phyloP scores from a whole-genome alignment of 2,113 vertebrate genomes.

The Rutilus rutilus region DNA sequence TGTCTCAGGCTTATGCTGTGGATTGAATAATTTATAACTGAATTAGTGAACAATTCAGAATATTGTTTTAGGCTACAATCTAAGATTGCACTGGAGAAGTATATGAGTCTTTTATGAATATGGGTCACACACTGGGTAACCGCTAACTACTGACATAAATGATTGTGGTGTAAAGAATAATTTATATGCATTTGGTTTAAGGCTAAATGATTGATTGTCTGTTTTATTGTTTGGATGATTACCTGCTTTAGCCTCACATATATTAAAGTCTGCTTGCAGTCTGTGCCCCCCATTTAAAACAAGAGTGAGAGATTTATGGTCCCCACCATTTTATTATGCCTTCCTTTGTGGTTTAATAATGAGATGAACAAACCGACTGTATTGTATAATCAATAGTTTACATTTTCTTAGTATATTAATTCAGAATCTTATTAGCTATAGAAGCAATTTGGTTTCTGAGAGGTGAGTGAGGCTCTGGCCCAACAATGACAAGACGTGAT shows the following conservation, averaged over 20 bases:
- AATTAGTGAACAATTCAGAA: background rate
- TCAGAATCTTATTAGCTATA: background rate
- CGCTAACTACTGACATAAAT: background rate
- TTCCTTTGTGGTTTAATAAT: background rate
- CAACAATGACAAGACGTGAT: background rate
- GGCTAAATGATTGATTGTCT: background rate
- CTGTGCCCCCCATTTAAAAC: background rate
- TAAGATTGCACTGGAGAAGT: background rate
- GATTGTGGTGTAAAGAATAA: background rate
- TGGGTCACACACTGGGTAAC: background rate
- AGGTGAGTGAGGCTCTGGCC: background rate
- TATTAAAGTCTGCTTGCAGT: background rate
- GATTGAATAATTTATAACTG: background rate
- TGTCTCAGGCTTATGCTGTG: background rate
- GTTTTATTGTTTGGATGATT: conserved; percentile 10
- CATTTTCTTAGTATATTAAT: background rate
- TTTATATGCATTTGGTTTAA: background rate
- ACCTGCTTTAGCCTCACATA: background rate
- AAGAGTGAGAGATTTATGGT: background rate
- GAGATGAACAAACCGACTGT: background rate
- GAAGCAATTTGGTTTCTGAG: background rate
- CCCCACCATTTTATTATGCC: background rate
- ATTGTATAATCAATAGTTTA: background rate
- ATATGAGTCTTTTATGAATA: background rate
- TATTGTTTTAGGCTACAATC: background rate